phyloP scores from a whole-genome alignment of 2,797 vertebrate genomes.

The Brachymystax lenok region DNA sequence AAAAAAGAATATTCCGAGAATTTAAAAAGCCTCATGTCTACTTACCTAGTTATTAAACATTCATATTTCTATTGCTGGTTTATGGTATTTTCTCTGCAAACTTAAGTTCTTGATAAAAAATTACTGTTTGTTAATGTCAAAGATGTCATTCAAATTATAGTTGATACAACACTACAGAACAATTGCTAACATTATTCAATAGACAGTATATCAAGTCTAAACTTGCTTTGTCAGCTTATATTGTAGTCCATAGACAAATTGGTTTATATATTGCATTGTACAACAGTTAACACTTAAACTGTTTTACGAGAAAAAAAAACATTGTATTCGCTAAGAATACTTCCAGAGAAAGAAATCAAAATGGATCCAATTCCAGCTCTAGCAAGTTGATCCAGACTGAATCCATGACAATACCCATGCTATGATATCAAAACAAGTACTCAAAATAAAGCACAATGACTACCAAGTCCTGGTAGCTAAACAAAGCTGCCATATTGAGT shows the following conservation, averaged over 20 bases:
- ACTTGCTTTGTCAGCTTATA: conserved; percentile 78
- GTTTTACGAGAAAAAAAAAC: conserved; percentile 72
- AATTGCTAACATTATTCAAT: conserved; percentile 86
- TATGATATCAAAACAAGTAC: conserved; percentile 78
- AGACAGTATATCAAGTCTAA: conserved; percentile 82
- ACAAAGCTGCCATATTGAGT: conserved; percentile 81
- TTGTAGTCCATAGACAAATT: conserved; percentile 80
- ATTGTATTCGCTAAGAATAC: conserved; percentile 69
- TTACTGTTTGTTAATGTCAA: conserved; percentile 76
- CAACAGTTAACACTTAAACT: conserved; percentile 75
- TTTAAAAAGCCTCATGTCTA: conserved; percentile 78
- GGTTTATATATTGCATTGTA: conserved; percentile 79
- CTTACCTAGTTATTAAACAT: conserved; percentile 85
- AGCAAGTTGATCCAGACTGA: conserved; percentile 64
- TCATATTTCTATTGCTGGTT: conserved; percentile 90
- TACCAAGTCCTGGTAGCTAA: conserved; percentile 77
- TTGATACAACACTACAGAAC: conserved; percentile 94
- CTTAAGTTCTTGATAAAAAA: conserved; percentile 82
- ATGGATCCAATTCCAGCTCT: conserved; percentile 61
- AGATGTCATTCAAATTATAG: conserved; percentile 82
- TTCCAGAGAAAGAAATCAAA: conserved; percentile 73
- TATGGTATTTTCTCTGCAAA: conserved; percentile 85
- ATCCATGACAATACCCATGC: conserved; percentile 77
- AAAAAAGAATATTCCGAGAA: conserved; percentile 76
- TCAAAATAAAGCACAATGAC: conserved; percentile 82